Evolutionary conservation across 2,113 vertebrate species (phyloP).

Genomic region (Machaerirhynchus nigripectus): DNA sequence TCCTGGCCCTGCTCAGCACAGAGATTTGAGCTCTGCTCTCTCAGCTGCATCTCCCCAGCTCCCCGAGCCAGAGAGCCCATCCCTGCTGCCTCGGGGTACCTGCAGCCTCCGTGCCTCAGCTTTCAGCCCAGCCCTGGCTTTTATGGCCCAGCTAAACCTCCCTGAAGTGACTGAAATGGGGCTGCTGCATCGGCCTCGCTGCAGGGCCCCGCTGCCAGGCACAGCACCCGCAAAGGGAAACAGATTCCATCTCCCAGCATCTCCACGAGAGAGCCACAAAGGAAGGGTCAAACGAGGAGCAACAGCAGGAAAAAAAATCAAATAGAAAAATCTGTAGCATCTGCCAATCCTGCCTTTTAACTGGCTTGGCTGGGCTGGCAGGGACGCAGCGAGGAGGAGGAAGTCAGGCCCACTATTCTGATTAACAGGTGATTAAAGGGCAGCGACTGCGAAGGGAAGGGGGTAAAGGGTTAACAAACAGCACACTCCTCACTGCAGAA

Average conservation of each 20-base stretch:
- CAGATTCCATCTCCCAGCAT: neutral
- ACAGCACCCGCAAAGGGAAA: neutral
- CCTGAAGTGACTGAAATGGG: neutral
- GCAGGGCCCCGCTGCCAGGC: neutral
- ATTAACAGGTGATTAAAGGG: slow-evolving; percentile 17
- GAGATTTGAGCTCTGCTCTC: neutral
- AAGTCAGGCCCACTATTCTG: neutral
- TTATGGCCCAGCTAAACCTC: neutral
- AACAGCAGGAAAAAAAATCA: neutral
- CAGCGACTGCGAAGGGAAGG: neutral
- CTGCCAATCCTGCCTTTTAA: neutral
- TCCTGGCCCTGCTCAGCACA: neutral
- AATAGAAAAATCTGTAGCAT: neutral
- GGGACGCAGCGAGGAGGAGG: neutral
- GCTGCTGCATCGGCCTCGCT: neutral
- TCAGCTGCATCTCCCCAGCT: neutral
- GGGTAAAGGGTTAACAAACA: slow-evolving; percentile 25
- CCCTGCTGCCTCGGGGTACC: neutral
- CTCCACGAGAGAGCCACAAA: neutral
- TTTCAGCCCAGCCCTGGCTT: neutral
- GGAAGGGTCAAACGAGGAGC: slow-evolving; percentile 7
- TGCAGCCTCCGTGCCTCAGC: neutral
- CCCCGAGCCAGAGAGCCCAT: neutral
- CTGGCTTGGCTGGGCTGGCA: neutral
- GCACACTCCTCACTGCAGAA: neutral